Conservation (phyloP, 2,888 invertebrate species). For the Gandaritis pyraliata region DNA sequence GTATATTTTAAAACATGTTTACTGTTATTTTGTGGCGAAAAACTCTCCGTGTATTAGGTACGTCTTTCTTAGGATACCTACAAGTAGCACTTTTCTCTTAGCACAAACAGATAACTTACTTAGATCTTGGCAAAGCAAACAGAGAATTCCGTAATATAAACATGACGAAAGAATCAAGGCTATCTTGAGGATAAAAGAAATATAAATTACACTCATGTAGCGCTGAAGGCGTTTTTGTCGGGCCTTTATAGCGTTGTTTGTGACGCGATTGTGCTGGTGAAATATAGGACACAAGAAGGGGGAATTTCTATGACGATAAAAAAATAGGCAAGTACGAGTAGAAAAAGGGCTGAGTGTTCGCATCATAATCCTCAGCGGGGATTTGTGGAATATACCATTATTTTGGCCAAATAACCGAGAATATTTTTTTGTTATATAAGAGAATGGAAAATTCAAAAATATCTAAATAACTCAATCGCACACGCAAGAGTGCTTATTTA, state of each 20-base stretch:
- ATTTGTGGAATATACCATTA: too few species aligned
- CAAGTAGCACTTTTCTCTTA: too few species aligned
- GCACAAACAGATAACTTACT: slow-evolving; percentile 17
- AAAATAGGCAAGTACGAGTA: slow-evolving; percentile 19
- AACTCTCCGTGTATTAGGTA: too few species aligned
- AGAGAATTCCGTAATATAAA: slow-evolving; percentile 28
- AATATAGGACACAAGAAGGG: slow-evolving; percentile 48
- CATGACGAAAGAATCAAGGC: slow-evolving; percentile 31
- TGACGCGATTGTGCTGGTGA: slow-evolving; percentile 56
- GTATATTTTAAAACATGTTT: too few species aligned
- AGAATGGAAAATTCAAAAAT: too few species aligned
- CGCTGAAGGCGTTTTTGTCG: slow-evolving; percentile 37
- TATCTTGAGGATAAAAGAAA: slow-evolving; percentile 31
- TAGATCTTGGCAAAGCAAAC: slow-evolving; percentile 30
- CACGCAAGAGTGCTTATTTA: too few species aligned
- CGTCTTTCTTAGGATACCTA: too few species aligned
- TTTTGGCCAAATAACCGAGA: neutral
- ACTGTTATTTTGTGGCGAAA: too few species aligned
- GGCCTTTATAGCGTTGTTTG: slow-evolving; percentile 62
- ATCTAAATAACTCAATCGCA: too few species aligned
- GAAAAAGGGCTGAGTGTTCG: neutral
- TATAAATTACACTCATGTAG: slow-evolving; percentile 33
- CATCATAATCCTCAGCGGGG: too few species aligned
- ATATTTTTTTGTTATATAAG: neutral
- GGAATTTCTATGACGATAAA: slow-evolving; percentile 41